phyloP scores from a whole-genome alignment of 2,113 vertebrate species.

The Butorides virescens region DNA sequence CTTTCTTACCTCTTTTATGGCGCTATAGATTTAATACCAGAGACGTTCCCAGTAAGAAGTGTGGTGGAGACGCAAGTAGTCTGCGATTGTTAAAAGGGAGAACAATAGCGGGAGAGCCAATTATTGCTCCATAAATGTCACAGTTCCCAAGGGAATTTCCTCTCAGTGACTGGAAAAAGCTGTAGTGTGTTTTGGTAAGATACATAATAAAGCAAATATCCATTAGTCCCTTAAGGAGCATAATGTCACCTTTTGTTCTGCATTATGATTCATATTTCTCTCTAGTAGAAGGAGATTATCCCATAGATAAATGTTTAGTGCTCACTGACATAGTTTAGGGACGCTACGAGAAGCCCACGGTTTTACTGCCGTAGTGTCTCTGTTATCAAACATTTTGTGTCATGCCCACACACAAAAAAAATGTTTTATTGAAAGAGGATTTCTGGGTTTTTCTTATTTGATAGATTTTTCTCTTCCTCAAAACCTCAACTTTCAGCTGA shows the following conservation, averaged over 20 bases:
- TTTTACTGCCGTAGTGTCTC: neutral
- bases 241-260: neutral
- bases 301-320: neutral
- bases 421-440: neutral
- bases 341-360: neutral
- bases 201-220: neutral
- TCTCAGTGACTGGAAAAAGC: slow-evolving; percentile 3
- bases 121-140: neutral
- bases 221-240: neutral
- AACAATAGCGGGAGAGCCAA: neutral
- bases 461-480: neutral
- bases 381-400: neutral
- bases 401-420: neutral
- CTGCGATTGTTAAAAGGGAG: neutral
- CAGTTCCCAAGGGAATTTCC: neutral
- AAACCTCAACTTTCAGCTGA: neutral
- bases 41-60: neutral
- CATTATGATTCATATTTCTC: slow-evolving; percentile 2
- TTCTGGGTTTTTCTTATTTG: neutral
- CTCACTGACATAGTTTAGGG: neutral
- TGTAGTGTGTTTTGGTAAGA: neutral
- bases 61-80: neutral
- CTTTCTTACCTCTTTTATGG: neutral
- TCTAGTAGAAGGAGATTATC: slow-evolving; percentile 7
- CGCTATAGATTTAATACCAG: neutral